Conservation (phyloP, 2,888 invertebrate genomes). For the Zaprionus lineosus region DNA sequence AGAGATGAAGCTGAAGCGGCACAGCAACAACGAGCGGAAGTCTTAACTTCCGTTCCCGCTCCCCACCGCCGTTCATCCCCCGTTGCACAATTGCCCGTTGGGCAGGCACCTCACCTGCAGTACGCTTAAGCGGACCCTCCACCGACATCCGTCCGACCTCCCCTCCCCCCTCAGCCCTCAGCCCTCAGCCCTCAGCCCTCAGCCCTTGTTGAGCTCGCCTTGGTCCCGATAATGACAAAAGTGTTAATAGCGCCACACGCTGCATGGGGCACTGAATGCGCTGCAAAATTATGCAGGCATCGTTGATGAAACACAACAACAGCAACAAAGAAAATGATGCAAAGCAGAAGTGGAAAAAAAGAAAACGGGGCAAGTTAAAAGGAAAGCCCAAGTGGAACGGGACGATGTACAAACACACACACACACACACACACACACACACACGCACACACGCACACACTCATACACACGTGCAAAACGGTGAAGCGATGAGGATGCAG, state of each 20-base stretch:
- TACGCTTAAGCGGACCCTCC: conserved; percentile 9
- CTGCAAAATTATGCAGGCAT: conserved; percentile 72
- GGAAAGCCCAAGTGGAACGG: neutral
- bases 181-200: neutral
- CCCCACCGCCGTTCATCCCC: neutral
- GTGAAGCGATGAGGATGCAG: conserved; percentile 14
- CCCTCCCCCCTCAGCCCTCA: neutral
- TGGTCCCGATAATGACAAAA: conserved; percentile 72
- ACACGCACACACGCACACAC: conserved; percentile 11
- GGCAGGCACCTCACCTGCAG: conserved; percentile 33
- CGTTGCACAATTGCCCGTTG: neutral
- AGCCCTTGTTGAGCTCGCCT: conserved; percentile 11
- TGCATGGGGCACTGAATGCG: conserved; percentile 60
- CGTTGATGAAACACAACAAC: conserved; percentile 66
- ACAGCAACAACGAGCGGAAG: conserved; percentile 52
- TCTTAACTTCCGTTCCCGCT: conserved; percentile 61
- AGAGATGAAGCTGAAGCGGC: neutral
- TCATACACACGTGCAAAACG: conserved; percentile 18
- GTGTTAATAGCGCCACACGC: conserved; percentile 77
- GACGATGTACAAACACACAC: neutral
- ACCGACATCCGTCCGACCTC: neutral
- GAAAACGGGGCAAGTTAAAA: conserved; percentile 1
- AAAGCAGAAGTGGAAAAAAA: conserved; percentile 1
- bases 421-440: conserved; percentile 4
- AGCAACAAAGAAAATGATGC: conserved; percentile 4